Evolutionary conservation across 2,113 vertebrate species (phyloP).

Genomic region (Lamprotornis superbus): DNA sequence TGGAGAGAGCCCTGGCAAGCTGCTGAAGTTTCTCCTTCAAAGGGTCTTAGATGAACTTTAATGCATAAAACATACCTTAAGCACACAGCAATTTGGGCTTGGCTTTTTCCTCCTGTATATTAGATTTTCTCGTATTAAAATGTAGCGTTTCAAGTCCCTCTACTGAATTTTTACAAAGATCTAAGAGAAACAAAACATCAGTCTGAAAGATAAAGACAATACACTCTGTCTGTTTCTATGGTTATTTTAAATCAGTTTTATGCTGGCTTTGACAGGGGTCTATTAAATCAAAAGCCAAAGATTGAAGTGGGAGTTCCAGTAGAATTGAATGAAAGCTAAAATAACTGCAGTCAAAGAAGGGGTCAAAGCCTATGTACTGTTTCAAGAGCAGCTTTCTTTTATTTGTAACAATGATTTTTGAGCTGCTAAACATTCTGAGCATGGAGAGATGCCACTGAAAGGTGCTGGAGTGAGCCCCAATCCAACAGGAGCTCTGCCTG

Average conservation of each 20-base stretch:
- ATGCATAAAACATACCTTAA: not conserved
- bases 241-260: slow-evolving; percentile 34
- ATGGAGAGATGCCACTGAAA: not conserved
- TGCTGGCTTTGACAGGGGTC: not conserved
- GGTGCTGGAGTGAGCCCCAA: not conserved
- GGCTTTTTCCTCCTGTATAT: not conserved
- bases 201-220: slow-evolving; percentile 22
- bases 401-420: not conserved
- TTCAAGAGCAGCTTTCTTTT: not conserved
- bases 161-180: not conserved
- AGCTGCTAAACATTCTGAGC: not conserved
- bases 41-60: not conserved
- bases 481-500: not conserved
- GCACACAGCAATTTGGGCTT: not conserved
- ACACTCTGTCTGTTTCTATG: slow-evolving; percentile 18
- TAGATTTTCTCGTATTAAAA: not conserved
- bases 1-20: not conserved
- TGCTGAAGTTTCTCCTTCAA: slow-evolving; percentile 26
- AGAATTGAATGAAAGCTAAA: slow-evolving; percentile 2
- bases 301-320: not conserved
- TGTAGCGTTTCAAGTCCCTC: not conserved
- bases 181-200: not conserved
- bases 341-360: not conserved
- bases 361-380: not conserved
- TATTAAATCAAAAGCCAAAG: slow-evolving; percentile 43